Evolutionary conservation across 2,797 vertebrate species (phyloP).

Genomic region (Prionace glauca): DNA sequence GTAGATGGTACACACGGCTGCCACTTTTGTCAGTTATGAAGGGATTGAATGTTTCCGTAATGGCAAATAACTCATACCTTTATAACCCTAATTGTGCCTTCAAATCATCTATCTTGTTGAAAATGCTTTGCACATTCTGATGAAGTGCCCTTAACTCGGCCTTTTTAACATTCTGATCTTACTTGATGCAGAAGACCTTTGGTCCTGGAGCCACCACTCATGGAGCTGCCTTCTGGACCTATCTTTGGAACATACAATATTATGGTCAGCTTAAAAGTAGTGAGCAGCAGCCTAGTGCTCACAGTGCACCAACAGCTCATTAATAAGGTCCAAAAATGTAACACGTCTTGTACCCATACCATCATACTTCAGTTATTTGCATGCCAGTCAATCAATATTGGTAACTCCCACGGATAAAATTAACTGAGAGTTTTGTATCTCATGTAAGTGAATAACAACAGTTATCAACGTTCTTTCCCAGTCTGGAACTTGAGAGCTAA

Average conservation of each 20-base stretch:
- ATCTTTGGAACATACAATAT: background rate
- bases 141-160: too few species aligned
- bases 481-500: background rate
- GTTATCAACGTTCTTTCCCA: background rate
- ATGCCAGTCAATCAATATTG: background rate
- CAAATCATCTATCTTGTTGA: too few species aligned
- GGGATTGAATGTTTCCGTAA: too few species aligned
- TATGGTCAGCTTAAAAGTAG: background rate
- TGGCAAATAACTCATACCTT: too few species aligned
- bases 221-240: background rate
- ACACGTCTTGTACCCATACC: background rate
- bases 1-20: too few species aligned
- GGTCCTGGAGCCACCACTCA: too few species aligned
- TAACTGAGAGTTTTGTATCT: background rate
- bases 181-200: too few species aligned
- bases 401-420: background rate
- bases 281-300: background rate
- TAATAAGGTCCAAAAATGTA: background rate
- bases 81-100: too few species aligned
- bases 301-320: background rate
- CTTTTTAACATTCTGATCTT: too few species aligned
- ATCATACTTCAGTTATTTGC: background rate
- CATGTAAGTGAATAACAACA: background rate
- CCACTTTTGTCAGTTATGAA: too few species aligned
- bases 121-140: too few species aligned